These are phyloP conservation scores for Dendronephthya gigantea DNA, from an alignment of 64 coral and sea anemone species.

Conservation along the genomic window DNA sequence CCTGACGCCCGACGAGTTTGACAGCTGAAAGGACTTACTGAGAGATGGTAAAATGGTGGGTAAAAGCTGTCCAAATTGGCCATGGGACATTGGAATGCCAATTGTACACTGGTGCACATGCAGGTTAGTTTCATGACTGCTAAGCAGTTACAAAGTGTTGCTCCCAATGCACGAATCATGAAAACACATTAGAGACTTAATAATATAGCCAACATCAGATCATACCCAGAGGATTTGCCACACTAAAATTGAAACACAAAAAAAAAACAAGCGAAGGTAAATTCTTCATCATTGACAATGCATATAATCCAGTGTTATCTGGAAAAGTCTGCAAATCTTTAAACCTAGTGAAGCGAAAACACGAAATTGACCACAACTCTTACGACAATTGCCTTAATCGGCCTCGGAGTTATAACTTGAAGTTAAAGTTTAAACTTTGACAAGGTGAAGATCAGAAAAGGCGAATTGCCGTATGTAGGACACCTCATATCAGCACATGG, in stretches of 20 bases:
- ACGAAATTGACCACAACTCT: background rate
- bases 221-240: background rate
- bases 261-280: background rate
- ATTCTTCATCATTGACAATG: slow-evolving; percentile 37
- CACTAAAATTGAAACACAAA: background rate
- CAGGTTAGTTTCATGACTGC: background rate
- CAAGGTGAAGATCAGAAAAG: slow-evolving; percentile 44
- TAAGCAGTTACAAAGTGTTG: background rate
- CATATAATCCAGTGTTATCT: slow-evolving; percentile 12
- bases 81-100: background rate
- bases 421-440: slow-evolving; percentile 57
- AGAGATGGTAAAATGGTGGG: slow-evolving; percentile 14
- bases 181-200: slow-evolving; percentile 28
- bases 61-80: slow-evolving; percentile 22
- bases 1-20: background rate
- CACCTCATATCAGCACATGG: slow-evolving; percentile 34
- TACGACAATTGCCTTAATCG: slow-evolving; percentile 42
- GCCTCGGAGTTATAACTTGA: slow-evolving; percentile 33
- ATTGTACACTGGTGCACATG: background rate
- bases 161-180: background rate
- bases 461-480: slow-evolving; percentile 33
- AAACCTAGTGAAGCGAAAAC: slow-evolving; percentile 24
- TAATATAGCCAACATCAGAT: slow-evolving; percentile 39
- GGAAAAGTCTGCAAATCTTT: slow-evolving; percentile 37
- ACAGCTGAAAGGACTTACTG: background rate